Base-by-base conservation (phyloP, 2,113 vertebrate species). In the Macroglossus sobrinus region DNA sequence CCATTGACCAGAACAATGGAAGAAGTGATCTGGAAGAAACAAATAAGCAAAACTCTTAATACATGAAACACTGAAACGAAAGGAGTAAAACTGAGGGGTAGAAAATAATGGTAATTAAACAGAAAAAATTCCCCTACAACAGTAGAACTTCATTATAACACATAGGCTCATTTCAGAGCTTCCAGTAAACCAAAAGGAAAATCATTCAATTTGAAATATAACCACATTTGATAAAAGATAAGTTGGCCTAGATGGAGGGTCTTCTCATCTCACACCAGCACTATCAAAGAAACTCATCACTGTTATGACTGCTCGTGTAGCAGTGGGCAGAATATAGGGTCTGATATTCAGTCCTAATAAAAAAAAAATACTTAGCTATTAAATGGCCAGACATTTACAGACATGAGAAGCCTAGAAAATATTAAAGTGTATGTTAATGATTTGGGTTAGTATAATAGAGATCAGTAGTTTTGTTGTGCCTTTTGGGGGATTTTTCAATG, bases 81-180 rank as follows among this genome's bases (percentile, higher is more conserved):
- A 76, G 15, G 81, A 66, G 35, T 10, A 2, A 4, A 30, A 4
- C 9, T 63, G 59, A 89, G 14, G 8, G 11, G 59, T 13, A 75
- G 33, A 78, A 89, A 66, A 79, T 57, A 80, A 94, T 75, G 61
- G 5, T 78, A 78, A 87, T 82, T n/a, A 84, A 92, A 30, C 11
- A 86, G 24, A n/a, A 93, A 84, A 4, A 86, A 82, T 66, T 61
- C 3, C 28, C 61, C 8, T 63, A 28, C 24, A 47, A 61, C 0
- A 26, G 64, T 26, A 45, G 68, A 88, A 90, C 64, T 5, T 50
- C 33, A 30, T 72, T 85, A 85, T 18, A 40, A 72, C 35, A 38
- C 15, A 82, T 14, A 66, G 35, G 24, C 40, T 89, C 53, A 66
- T 94, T 91, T 92, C 61, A 81, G 53, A 71, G n/a, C 53, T 95